Evolutionary conservation across 2,797 vertebrate species (phyloP), one percentile per base, ranked within the genome.

Genomic region (Tolypeutes matacus): DNA sequence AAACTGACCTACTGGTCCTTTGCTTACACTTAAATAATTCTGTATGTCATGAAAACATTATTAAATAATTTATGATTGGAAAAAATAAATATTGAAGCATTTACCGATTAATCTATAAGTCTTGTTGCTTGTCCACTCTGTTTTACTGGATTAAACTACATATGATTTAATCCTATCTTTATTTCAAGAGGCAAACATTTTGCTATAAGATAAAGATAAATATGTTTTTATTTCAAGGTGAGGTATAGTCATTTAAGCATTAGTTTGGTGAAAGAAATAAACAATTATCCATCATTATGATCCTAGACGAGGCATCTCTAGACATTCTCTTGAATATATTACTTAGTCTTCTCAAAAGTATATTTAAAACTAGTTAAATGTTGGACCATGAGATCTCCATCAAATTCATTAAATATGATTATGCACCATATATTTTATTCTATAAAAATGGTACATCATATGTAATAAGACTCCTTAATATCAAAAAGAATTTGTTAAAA

Each of bases 111-210:
- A 69, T 78, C 2, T 88, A 3, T 36, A 65, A 49, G 8, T 29
- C 17, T 34, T 80, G 0, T 65, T 87, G 75, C 5, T 73, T 91
- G 78, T 70, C 3, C 4, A 34, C 15, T 60, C 8, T 86, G 2
- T 49, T 91, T 86, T 60, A 75, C 13, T 93, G 77, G 9, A 53
- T 70, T 85, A 90, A 83, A 70, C 29, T 49, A 82, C 9, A 51
- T 46, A 62, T 25, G 11, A 42, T 11, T 46, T 72, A 90, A 70
- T 51, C 39, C 14, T 70, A 46, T 76, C 18, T 31, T 62, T 87
- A 76, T 62, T 80, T 95, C 39, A 89, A 83, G 23, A 78, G 8
- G 11, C 87, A 78, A 76, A 27, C 5, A 56, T 42, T 82, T 83
- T 76, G 34, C 17, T 51, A 75, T 58, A 36, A 58, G 6, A 86